Base-by-base conservation (phyloP, 2,888 invertebrate species). In the Epistrophella euchroma region DNA sequence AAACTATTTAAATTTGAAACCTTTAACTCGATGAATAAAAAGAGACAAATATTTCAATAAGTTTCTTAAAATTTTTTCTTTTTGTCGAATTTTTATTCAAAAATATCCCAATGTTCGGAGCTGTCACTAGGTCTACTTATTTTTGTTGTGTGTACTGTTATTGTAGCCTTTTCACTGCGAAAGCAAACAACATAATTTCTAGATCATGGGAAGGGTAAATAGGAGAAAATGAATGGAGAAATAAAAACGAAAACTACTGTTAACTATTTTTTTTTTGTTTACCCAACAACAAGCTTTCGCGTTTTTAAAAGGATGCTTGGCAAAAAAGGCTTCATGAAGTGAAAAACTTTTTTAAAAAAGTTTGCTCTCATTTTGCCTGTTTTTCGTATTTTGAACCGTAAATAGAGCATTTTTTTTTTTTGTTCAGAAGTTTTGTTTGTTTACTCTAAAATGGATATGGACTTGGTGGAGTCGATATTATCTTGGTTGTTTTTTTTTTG, bases 111-210 rank as follows among this genome's bases (percentile, higher is more conserved):
- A 0, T 60, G 60, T 60, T 19, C 7, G 9, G 1, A n/a, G 17
- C 13, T 15, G 7, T 11, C 19, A 40, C 10, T n/a, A 52, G 37
- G 22, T 25, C 37, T 68, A 52, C 25, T 37, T 50, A 60, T 40
- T 22, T 22, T 25, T 4, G n/a, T 52, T 52, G 68, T n/a, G n/a
- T n/a, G n/a, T 37, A 37, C 13, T 52, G 50, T 68, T 37, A 50
- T 68, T 73, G 25, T 73, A 40, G 35, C 25, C 37, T 47, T 52
- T 47, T 52, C 22, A 74, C 71, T 75, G 74, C 45, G 43, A 75
- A 79, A 71, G 64, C 79, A 75, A 84, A 84, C 84, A 84, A 84
- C 37, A 84, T 79, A 70, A 83, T 75, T 79, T 68, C 66, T 56
- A 64, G 64, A 55, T 72, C 60, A 58, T 9, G 22, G 35, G 50